Evolutionary conservation across 2,797 vertebrate species (phyloP).

Genomic region (Sarcophilus harrisii): DNA sequence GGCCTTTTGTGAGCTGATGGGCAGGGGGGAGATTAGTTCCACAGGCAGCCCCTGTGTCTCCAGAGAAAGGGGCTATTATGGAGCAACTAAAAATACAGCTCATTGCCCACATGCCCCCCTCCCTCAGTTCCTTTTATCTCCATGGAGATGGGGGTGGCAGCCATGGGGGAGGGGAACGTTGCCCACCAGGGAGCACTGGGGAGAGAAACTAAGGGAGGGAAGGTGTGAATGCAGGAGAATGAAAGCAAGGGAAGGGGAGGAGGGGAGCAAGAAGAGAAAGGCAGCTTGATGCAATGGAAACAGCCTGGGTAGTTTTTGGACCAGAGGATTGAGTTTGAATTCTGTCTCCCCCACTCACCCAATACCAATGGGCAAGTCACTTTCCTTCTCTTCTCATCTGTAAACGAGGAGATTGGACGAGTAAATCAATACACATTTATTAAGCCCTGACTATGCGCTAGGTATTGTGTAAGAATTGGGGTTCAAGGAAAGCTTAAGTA

Average conservation of each 20-base stretch:
- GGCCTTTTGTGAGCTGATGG: slow-evolving; percentile 76
- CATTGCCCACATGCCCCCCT: slow-evolving; percentile 49
- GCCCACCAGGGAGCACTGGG: slow-evolving; percentile 1
- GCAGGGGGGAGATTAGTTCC: slow-evolving; percentile 80
- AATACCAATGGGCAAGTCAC: background rate
- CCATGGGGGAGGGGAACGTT: background rate
- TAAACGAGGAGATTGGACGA: background rate
- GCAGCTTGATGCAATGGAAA: background rate
- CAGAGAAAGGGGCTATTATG: slow-evolving; percentile 82
- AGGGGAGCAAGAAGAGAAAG: background rate
- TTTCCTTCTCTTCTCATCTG: background rate
- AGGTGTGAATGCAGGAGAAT: slow-evolving; percentile 26
- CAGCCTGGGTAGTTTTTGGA: background rate
- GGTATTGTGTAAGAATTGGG: background rate
- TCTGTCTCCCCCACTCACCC: background rate
- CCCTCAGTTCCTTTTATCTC: slow-evolving; percentile 66
- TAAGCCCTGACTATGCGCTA: background rate
- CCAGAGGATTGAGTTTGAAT: background rate
- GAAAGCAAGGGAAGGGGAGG: background rate
- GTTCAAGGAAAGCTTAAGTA: background rate
- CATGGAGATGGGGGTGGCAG: slow-evolving; percentile 71
- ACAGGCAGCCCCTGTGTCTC: slow-evolving; percentile 75
- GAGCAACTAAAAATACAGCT: slow-evolving; percentile 70
- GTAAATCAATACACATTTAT: background rate
- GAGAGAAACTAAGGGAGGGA: background rate